Evolutionary conservation across 2,797 vertebrate species (phyloP), one percentile per base, ranked within the genome.

Genomic region (Fistularia commersonii): DNA sequence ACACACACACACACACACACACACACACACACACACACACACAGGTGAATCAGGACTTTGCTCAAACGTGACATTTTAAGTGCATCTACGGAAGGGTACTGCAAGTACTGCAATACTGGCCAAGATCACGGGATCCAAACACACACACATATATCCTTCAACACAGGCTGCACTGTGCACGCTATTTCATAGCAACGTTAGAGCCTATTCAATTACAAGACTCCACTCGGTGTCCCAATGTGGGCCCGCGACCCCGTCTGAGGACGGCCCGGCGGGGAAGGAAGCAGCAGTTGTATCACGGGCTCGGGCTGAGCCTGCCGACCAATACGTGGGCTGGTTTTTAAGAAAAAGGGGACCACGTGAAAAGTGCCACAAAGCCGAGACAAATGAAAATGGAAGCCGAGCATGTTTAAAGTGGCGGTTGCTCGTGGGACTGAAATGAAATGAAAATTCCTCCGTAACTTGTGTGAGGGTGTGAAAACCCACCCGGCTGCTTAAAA

Each of bases 401-500:
- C 2, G 35, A 60, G 37, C 56, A 55, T 45, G 9, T 51, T 67
- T 2, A 39, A 60, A 45, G 39, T 42, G 23, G 31, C 55, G 36
- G 41, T 41, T 52, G 53, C 64, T 38, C 33, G 11, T 33, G 34
- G 41, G 23, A 51, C 12, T 41, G 3, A 48, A 23, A 4, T 23
- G 23, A 2, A n/a, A n/a, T n/a, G 8, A 58, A 15, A 23, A 38
- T 31, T 44, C 40, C 36, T 9, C 7, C 44, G 32, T 35, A 11
- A 41, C 57, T 42, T 14, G 45, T 49, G 39, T 35, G 8, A 3
- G 51, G 50, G 61, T 42, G 57, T 41, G 32, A 59, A 76, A 69
- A 57, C 64, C 49, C 44, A 66, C 55, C 74, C 60, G 9, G 46
- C 54, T 54, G 54, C 51, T 48, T 64, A 12, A 68, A 81, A 63